phyloP scores from a whole-genome alignment of 2,113 vertebrate species.

The Eptesicus fuscus region DNA sequence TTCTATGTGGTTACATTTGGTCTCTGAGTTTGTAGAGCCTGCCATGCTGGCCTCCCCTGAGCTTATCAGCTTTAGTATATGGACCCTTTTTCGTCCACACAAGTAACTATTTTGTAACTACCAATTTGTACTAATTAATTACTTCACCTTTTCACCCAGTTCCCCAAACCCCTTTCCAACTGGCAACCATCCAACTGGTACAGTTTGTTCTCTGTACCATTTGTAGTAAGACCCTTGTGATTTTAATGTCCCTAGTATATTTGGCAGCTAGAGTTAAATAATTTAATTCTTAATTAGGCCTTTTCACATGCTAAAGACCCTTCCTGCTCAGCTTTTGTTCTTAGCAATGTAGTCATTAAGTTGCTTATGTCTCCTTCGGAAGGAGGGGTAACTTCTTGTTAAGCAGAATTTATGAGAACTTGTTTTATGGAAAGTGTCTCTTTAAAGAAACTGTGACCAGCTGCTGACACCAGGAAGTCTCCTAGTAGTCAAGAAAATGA shows the following conservation, averaged over 20 bases:
- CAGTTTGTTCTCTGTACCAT: background rate
- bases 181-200: background rate
- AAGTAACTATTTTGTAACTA: background rate
- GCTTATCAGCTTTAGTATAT: background rate
- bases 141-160: background rate
- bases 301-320: background rate
- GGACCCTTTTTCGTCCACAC: background rate
- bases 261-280: background rate
- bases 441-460: background rate
- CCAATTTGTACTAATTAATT: background rate
- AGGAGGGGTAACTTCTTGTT: background rate
- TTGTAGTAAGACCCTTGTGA: background rate
- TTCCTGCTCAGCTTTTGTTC: background rate
- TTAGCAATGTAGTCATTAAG: background rate
- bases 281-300: background rate
- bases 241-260: background rate
- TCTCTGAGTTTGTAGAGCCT: background rate
- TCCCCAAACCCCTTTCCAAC: background rate
- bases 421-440: background rate
- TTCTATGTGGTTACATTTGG: background rate
- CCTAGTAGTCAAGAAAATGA: background rate
- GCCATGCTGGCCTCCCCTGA: background rate
- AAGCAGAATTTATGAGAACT: background rate
- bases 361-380: background rate
- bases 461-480: background rate